Evolutionary conservation across 2,888 invertebrate genomes (phyloP), one percentile per base, ranked within the genome.

Genomic region (Eilema depressum): DNA sequence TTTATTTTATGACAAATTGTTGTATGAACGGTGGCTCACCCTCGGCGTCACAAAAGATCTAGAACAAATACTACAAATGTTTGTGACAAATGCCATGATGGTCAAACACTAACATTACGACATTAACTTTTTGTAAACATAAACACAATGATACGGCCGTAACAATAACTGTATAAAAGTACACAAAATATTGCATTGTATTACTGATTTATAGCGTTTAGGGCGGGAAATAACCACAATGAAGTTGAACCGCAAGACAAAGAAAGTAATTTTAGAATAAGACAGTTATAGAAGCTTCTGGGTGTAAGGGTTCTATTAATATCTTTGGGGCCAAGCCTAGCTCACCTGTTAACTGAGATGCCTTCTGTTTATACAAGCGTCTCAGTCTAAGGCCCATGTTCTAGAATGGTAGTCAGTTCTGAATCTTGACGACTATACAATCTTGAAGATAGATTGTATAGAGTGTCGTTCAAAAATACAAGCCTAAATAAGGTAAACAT

Each of bases 1-100:
- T 94, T 92, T 93, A 93, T 94, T 95, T 95, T 94, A 95, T 95
- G 95, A 95, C 95, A 95, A 95, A 95, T 95, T 92, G 94, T 92
- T 92, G 93, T 92, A 91, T 89, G 91, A 86, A 84, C 84, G 77
- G 72, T 84, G 83, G 77, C 83, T 84, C 85, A 88, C 92, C 92
- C 93, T 89, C 88, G 80, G 65, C 57, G 84, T 83, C 85, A 92
- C 93, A 93, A 93, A 89, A 89, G 92, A 89, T 89, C 87, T 92
- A 94, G 94, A 92, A 95, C 95, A 95, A 94, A 95, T 89, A 95
- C 85, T 84, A 83, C 53, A 53, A 53, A 53, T 53, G 53, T 53
- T 53, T 53, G 53, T 53, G 53, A 88, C 87, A 94, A 94, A 94
- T 94, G 87, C 85, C 83, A 85, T 88, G 91, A 92, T 93, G 90